These are phyloP conservation scores for Sciurus niger DNA, from an alignment of 2,113 vertebrate species.

Conservation along the genomic window DNA sequence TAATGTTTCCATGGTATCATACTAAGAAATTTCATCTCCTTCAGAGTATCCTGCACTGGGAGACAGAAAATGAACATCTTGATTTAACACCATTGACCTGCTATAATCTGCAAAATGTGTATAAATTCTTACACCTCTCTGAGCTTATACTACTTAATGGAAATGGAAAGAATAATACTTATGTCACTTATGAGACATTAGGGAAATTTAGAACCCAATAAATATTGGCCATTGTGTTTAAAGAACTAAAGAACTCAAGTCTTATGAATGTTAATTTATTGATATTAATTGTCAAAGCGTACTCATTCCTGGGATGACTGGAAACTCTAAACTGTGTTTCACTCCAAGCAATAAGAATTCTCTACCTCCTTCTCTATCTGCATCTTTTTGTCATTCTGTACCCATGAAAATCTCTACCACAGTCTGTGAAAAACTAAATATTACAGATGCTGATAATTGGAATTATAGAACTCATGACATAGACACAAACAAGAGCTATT, in stretches of 20 bases:
- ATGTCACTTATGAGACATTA: neutral
- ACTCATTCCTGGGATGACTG: neutral
- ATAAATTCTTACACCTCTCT: neutral
- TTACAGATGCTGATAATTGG: too few species aligned
- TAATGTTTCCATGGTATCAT: neutral
- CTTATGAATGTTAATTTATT: neutral
- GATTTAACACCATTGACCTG: neutral
- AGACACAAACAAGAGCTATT: neutral
- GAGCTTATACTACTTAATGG: neutral
- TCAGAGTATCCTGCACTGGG: neutral
- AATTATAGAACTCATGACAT: neutral
- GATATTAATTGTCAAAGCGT: neutral
- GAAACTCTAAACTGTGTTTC: neutral
- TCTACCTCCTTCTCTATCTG: neutral
- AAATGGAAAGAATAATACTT: neutral
- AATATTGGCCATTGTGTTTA: neutral
- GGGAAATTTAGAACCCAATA: neutral
- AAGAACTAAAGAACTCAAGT: neutral
- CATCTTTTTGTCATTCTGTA: neutral
- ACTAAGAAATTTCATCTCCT: neutral
- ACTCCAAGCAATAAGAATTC: too few species aligned
- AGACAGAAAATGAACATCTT: neutral
- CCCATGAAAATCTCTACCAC: neutral
- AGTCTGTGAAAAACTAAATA: too few species aligned
- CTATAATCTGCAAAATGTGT: neutral